phyloP scores from a whole-genome alignment of 2,113 vertebrate species.

The Marmota monax region DNA sequence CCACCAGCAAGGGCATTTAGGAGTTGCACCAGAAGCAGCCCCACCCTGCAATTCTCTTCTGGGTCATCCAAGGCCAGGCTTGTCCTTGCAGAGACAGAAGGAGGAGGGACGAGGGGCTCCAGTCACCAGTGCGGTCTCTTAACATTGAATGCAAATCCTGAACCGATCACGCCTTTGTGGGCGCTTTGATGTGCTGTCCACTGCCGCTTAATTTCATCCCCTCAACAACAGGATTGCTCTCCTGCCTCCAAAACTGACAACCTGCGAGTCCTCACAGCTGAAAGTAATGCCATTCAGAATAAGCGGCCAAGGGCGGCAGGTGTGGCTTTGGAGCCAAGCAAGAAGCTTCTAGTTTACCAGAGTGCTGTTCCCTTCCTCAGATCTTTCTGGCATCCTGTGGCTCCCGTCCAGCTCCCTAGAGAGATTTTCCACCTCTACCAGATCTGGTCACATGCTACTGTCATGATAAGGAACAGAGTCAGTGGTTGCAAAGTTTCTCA shows the following conservation, averaged over 20 bases:
- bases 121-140: background rate
- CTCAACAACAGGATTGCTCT: background rate
- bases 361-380: background rate
- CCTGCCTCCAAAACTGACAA: background rate
- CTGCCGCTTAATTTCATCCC: conserved; percentile 1
- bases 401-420: background rate
- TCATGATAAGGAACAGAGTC: background rate
- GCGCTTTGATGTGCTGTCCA: background rate
- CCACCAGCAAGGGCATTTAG: background rate
- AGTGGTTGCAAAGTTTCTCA: background rate
- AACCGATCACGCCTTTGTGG: background rate
- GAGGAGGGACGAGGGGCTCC: background rate
- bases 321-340: background rate
- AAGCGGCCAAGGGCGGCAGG: background rate
- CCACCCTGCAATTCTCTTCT: background rate
- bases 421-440: background rate
- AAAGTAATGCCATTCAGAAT: background rate
- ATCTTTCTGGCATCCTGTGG: background rate
- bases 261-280: background rate
- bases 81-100: background rate
- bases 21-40: background rate
- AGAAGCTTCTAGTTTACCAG: background rate
- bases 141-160: conserved; percentile 20
- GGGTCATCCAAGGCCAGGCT: background rate
- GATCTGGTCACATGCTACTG: no score